Evolutionary conservation across 2,888 invertebrate genomes (phyloP).

Genomic region (Uloborus plumipes): DNA sequence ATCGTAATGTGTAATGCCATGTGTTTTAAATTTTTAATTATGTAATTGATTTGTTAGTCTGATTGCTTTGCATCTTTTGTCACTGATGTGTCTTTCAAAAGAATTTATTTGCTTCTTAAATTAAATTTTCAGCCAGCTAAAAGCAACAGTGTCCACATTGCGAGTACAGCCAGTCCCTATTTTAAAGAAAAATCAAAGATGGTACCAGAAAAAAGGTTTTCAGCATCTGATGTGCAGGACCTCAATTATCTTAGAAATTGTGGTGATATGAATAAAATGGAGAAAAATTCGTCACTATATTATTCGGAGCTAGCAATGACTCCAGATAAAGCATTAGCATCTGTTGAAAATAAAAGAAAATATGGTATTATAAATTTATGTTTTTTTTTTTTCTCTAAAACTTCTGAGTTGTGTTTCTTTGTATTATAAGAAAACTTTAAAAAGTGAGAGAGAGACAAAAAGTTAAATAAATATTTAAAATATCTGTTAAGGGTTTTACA

Average conservation of each 20-base stretch:
- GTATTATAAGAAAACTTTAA: too few relatives aligned
- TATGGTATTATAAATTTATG: constrained; percentile 16
- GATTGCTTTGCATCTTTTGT: too few relatives aligned
- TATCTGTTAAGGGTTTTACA: too few relatives aligned
- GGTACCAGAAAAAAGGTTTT: neutral
- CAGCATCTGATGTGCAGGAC: constrained; percentile 9
- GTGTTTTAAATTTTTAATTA: too few relatives aligned
- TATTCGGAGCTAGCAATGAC: neutral
- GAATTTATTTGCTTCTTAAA: neutral
- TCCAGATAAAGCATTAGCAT: constrained; percentile 21
- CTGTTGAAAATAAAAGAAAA: neutral
- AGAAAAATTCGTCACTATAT: too few relatives aligned
- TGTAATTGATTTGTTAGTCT: too few relatives aligned
- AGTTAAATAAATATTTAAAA: too few relatives aligned
- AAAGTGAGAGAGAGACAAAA: too few relatives aligned
- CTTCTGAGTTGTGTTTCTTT: too few relatives aligned
- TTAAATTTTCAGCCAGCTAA: constrained; percentile 15
- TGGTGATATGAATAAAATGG: neutral
- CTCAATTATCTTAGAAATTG: neutral
- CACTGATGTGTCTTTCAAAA: too few relatives aligned
- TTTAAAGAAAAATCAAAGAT: neutral
- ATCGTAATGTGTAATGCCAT: too few relatives aligned
- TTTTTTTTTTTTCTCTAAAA: constrained; percentile 3
- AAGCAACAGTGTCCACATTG: constrained; percentile 17
- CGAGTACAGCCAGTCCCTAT: constrained; percentile 26